Base-by-base conservation (phyloP, 2,797 vertebrate genomes). In the Bryconaethiops microstoma region DNA sequence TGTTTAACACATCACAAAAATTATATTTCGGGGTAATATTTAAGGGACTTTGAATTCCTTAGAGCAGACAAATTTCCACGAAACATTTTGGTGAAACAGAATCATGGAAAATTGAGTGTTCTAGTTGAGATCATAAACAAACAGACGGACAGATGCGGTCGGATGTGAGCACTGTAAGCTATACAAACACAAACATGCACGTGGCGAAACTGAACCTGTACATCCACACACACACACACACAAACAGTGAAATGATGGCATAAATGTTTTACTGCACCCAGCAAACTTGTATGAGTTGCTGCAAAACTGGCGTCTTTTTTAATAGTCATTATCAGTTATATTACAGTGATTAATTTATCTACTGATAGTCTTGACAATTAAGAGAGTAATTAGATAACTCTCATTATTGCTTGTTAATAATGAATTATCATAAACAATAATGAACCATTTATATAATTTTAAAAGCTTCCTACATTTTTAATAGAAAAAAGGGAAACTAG, bases 101-200 rank as follows among this genome's bases (percentile, higher is more conserved):
- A 55, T 35, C 23, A 17, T 35, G 79, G 63, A 77, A 77, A 76
- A 64, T 12, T 25, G 8, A 57, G 72, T 40, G 29, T 12, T 55
- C 17, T 29, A 48, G 59, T 65, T 77, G 13, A 72, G 6, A 77
- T 21, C 19, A 54, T 29, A 81, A 57, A 82, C 80, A 82, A 72
- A 67, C 35, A 35, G 35, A 35, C 4, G 55, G 65, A 62, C 69
- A 73, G 42, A 73, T 40, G 48, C 2, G 10, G 25, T 0, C 12
- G 1, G 59, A 40, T 9, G 4, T 19, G 21, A 23, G 13, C 29
- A 12, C 12, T 19, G 50, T 45, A 2, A 64, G 5, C 7, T 65
- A 40, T 29, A 52, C 68, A 71, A 57, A n/a, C 42, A 50, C 23
- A 35, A 5, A 42, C 25, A 29, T 39, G 17, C 4, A 54, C 14